Percentiles rank a stretch among this genome's conserved stretches.
These are phyloP conservation scores for Erpetoichthys calabaricus DNA, from an alignment of 2,797 vertebrate genomes.

Conservation along the genomic window DNA sequence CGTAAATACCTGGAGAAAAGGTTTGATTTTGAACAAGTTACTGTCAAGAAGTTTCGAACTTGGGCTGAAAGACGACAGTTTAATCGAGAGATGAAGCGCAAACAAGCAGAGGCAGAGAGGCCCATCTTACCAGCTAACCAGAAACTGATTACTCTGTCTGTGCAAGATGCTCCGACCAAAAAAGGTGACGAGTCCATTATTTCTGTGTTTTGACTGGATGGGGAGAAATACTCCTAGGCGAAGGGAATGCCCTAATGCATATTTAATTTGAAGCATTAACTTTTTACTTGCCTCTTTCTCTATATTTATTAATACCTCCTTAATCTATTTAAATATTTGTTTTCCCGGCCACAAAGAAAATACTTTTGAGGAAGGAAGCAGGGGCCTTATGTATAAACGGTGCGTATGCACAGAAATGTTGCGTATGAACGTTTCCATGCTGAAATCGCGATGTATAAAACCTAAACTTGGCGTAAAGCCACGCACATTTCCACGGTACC, in stretches of 20 bases:
- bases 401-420: no score
- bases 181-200: constrained; percentile 57
- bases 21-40: constrained; percentile 97
- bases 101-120: constrained; percentile 87
- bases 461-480: no score
- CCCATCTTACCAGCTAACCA: constrained; percentile 95
- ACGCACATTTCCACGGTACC: no score
- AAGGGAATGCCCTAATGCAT: no score
- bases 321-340: not conserved
- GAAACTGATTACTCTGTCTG: constrained; percentile 93
- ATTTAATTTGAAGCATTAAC: not conserved
- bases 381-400: no score
- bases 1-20: constrained; percentile 79
- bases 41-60: constrained; percentile 92
- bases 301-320: constrained; percentile 2
- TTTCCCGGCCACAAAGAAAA: no score
- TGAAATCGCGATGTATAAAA: no score
- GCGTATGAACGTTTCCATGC: no score
- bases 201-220: not conserved
- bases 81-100: constrained; percentile 94
- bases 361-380: no score
- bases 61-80: constrained; percentile 95
- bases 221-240: no score
- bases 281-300: not conserved
- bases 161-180: constrained; percentile 91